Conservation (phyloP, 2,797 vertebrate species). For the Protosalanx chinensis region DNA sequence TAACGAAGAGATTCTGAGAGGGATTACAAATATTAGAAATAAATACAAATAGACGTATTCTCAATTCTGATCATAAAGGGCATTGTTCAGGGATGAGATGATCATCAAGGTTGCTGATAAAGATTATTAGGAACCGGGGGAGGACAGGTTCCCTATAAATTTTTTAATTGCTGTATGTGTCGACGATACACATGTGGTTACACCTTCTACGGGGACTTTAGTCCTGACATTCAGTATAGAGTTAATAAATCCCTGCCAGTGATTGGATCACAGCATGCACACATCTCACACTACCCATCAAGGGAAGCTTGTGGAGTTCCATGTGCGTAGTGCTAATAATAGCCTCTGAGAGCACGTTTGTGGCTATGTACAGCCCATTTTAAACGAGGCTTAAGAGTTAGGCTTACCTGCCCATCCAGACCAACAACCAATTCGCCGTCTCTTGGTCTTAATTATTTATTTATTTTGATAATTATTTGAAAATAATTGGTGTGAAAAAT, state of each 20-base stretch:
- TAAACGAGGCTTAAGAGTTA: background rate
- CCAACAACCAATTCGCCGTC: background rate
- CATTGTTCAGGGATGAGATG: background rate
- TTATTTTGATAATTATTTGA: too few species aligned
- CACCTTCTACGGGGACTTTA: background rate
- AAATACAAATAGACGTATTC: too few species aligned
- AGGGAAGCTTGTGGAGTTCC: background rate
- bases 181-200: too few species aligned
- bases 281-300: background rate
- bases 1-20: background rate
- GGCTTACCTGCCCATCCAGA: background rate
- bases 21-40: slow-evolving; percentile 5
- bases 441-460: too few species aligned
- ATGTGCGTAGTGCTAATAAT: slow-evolving; percentile 8
- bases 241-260: too few species aligned
- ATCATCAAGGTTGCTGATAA: background rate
- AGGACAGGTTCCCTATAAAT: too few species aligned
- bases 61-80: background rate
- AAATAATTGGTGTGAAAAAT: too few species aligned
- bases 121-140: background rate
- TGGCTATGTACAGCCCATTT: background rate
- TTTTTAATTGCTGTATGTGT: too few species aligned
- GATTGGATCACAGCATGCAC: too few species aligned
- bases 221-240: too few species aligned
- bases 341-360: background rate